phyloP scores from a whole-genome alignment of 92 coral and sea anemone genomes.

The Paramuricea clavata region DNA sequence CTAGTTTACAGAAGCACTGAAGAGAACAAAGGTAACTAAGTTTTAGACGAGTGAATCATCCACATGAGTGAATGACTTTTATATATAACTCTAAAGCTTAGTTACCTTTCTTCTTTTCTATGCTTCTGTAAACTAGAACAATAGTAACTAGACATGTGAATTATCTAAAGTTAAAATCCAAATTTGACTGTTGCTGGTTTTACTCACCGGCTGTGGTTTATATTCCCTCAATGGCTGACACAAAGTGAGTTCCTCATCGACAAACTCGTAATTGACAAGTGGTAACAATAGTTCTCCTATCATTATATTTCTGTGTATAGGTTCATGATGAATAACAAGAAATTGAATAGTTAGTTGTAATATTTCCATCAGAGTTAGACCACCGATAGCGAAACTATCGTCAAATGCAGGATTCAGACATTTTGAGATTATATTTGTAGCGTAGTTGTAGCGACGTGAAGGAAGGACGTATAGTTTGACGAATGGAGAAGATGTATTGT shows the following conservation, averaged over 20 bases:
- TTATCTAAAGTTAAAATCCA: no score
- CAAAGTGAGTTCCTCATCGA: conserved; percentile 82
- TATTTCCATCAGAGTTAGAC: conserved; percentile 91
- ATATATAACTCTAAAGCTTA: no score
- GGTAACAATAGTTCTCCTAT: conserved; percentile 92
- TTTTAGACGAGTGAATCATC: no score
- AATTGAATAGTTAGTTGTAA: conserved; percentile 93
- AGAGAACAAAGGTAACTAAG: no score
- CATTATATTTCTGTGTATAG: conserved; percentile 91
- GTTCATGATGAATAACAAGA: conserved; percentile 89
- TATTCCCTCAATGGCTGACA: conserved; percentile 88
- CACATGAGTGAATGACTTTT: no score
- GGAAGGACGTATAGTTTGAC: conserved; percentile 94
- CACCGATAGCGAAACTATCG: conserved; percentile 94
- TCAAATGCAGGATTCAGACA: conserved; percentile 89
- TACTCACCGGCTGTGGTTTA: conserved; percentile 91
- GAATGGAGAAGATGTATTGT: conserved; percentile 94
- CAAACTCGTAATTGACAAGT: conserved; percentile 79
- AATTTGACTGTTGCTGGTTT: neutral
- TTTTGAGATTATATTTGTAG: conserved; percentile 84
- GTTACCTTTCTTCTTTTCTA: no score
- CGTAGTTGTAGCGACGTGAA: conserved; percentile 91
- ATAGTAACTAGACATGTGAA: no score
- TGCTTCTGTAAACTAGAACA: no score
- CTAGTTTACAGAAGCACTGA: no score